These are phyloP conservation scores for Calephelis virginiensis DNA, from an alignment of 1,140 invertebrate species.

Conservation along the genomic window DNA sequence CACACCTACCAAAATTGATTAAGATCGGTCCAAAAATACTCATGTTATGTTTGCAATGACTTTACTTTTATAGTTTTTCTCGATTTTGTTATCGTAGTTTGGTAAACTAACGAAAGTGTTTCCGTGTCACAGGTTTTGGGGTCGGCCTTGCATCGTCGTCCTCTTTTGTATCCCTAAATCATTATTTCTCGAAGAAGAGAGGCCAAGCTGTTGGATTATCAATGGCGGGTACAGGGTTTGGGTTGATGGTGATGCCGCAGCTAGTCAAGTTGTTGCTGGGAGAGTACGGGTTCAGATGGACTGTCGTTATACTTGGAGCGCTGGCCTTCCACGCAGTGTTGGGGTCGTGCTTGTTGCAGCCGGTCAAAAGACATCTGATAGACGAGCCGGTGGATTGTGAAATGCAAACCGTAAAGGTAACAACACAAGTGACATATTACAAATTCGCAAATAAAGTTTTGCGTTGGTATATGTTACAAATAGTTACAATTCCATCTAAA, in stretches of 20 bases:
- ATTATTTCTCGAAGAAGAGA: slow-evolving; percentile 85
- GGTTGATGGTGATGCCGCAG: slow-evolving; percentile 87
- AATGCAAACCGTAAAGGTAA: slow-evolving; percentile 75
- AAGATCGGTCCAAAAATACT: too few relatives aligned
- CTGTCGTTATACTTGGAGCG: slow-evolving; percentile 83
- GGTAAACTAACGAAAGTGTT: not conserved
- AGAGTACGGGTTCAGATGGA: slow-evolving; percentile 81
- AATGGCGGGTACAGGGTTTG: slow-evolving; percentile 86
- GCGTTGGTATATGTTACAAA: too few relatives aligned
- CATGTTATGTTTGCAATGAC: too few relatives aligned
- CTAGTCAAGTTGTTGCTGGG: slow-evolving; percentile 81
- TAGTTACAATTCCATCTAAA: too few relatives aligned
- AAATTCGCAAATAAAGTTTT: too few relatives aligned
- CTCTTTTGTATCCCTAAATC: slow-evolving; percentile 86
- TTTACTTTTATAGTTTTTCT: too few relatives aligned
- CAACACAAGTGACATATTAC: too few relatives aligned
- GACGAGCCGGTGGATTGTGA: slow-evolving; percentile 80
- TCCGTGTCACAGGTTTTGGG: slow-evolving; percentile 80
- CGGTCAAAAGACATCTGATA: slow-evolving; percentile 82
- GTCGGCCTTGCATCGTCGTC: slow-evolving; percentile 84
- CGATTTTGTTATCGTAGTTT: too few relatives aligned
- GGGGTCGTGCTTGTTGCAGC: slow-evolving; percentile 83
- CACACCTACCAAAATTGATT: too few relatives aligned
- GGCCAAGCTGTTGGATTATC: slow-evolving; percentile 87
- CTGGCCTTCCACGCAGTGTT: slow-evolving; percentile 83